These are phyloP conservation scores for Batillaria attramentaria DNA, from an alignment of 1,140 invertebrate species.

Conservation along the genomic window DNA sequence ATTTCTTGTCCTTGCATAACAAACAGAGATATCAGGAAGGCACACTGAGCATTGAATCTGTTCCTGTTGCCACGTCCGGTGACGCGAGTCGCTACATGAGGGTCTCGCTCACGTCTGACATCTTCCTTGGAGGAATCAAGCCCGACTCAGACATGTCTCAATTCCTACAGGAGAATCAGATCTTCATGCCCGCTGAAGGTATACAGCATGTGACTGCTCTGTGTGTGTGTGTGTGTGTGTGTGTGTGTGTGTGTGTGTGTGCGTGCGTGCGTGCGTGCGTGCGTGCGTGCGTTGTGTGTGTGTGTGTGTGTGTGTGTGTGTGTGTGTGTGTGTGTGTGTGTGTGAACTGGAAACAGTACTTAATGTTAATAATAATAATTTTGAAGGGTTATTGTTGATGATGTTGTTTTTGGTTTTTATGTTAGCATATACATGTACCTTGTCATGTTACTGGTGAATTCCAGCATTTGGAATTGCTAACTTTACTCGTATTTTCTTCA, in stretches of 20 bases:
- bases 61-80: slow-evolving; percentile 38
- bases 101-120: slow-evolving; percentile 50
- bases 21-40: slow-evolving; percentile 48
- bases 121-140: slow-evolving; percentile 62
- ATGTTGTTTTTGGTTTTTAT: no score
- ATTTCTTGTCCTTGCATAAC: no score
- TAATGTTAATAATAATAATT: no score
- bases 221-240: no score
- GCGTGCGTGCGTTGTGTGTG: no score
- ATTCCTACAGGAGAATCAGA: slow-evolving; percentile 53
- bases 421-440: not conserved
- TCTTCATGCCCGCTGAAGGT: slow-evolving; percentile 54
- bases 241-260: no score
- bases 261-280: no score
- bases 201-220: no score
- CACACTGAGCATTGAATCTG: slow-evolving; percentile 43
- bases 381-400: no score
- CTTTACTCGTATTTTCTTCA: slow-evolving; percentile 35
- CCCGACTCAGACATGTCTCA: slow-evolving; percentile 43
- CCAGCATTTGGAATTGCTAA: not conserved
- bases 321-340: not conserved
- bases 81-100: slow-evolving; percentile 43
- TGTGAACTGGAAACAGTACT: no score
- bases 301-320: not conserved
- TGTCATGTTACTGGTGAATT: not conserved